phyloP scores from a whole-genome alignment of 2,113 vertebrate genomes.

The Terrapene triunguis region DNA sequence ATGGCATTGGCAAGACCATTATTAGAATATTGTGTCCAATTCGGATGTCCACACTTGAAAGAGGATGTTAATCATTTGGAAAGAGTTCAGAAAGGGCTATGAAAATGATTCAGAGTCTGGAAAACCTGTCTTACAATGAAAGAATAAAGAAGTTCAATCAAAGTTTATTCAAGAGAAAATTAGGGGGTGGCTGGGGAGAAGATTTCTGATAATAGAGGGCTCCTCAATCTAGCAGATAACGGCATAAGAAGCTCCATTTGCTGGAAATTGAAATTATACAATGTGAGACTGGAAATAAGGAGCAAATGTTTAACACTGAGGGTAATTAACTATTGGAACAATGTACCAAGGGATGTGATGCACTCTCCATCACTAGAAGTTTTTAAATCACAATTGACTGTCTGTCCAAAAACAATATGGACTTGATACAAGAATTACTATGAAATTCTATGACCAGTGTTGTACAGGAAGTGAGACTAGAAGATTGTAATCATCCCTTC shows the following conservation, averaged over 20 bases:
- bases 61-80: background rate
- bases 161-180: background rate
- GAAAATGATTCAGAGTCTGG: accelerated
- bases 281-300: background rate
- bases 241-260: background rate
- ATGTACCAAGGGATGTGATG: accelerated
- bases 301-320: background rate
- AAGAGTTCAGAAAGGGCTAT: background rate
- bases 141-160: background rate
- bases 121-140: background rate
- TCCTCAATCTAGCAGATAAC: background rate
- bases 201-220: background rate
- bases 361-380: background rate
- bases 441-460: background rate
- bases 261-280: background rate
- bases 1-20: background rate
- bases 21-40: background rate
- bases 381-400: background rate
- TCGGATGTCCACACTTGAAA: background rate
- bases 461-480: background rate
- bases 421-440: background rate
- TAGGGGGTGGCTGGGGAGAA: background rate
- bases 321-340: background rate
- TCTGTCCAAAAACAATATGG: background rate
- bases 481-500: background rate